phyloP scores from a whole-genome alignment of 2,797 vertebrate genomes.

The Scolopax bukidnonensis region DNA sequence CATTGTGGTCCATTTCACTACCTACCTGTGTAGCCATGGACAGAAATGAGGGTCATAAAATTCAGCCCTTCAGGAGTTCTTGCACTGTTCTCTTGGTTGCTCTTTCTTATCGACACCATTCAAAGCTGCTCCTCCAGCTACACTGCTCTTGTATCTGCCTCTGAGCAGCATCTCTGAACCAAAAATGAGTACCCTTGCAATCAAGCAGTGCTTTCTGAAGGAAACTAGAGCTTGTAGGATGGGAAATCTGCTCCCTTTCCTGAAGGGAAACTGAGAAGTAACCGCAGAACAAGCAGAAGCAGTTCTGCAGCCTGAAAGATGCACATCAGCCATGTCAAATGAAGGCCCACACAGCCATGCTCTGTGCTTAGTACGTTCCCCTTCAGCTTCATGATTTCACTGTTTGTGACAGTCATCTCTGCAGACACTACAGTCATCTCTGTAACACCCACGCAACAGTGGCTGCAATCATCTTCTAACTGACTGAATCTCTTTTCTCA shows the following conservation, averaged over 20 bases:
- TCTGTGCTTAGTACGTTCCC: background rate
- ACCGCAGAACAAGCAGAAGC: background rate
- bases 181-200: background rate
- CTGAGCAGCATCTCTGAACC: background rate
- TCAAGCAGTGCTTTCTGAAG: background rate
- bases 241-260: background rate
- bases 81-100: background rate
- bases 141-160: background rate
- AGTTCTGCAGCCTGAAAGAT: background rate
- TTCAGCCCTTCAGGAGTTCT: background rate
- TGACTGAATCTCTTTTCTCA: background rate
- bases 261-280: background rate
- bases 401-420: background rate
- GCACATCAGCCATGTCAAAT: fast-evolving
- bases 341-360: background rate
- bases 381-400: background rate
- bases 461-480: background rate
- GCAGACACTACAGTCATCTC: background rate
- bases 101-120: background rate
- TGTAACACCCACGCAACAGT: fast-evolving
- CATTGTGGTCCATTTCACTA: background rate
- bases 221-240: background rate
- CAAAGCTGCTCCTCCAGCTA: background rate
- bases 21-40: background rate
- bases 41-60: background rate